phyloP scores from a whole-genome alignment of 2,113 vertebrate genomes.

The Lepisosteus osseus region DNA sequence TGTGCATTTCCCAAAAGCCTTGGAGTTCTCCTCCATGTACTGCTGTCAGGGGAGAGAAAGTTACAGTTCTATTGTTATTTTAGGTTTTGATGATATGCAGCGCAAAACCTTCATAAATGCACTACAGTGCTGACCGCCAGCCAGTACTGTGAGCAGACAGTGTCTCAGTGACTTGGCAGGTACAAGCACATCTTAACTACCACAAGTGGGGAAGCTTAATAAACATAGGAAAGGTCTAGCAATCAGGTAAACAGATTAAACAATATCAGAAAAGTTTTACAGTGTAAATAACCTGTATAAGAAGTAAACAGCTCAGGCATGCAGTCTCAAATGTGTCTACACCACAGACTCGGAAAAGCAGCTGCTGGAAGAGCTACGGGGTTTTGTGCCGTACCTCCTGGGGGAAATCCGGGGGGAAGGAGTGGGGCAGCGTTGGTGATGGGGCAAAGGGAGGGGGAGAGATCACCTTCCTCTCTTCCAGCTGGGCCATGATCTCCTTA shows the following conservation, averaged over 20 bases:
- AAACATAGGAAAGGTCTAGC: too few species aligned
- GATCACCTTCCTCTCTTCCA: constrained; percentile 93
- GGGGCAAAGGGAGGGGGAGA: constrained; percentile 93
- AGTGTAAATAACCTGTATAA: background rate
- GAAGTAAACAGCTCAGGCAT: too few species aligned
- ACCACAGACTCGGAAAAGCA: background rate
- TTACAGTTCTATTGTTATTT: constrained; percentile 20
- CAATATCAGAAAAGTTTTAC: constrained; percentile 5
- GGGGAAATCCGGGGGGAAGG: constrained; percentile 77
- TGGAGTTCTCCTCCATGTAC: constrained; percentile 89
- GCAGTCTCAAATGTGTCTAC: too few species aligned
- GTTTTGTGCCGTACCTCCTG: constrained; percentile 68
- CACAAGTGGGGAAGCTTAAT: too few species aligned
- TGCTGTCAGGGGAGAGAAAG: constrained; percentile 39
- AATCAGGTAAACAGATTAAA: constrained; percentile 30
- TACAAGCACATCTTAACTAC: too few species aligned
- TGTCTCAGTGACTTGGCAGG: too few species aligned
- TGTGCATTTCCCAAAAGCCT: constrained; percentile 78
- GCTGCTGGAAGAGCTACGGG: background rate
- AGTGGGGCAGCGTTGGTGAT: constrained; percentile 83
- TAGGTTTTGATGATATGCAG: too few species aligned
- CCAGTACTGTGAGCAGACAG: too few species aligned
- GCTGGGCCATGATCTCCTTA: constrained; percentile 91
- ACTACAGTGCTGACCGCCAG: too few species aligned
- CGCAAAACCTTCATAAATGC: too few species aligned